Percentiles rank a stretch among this genome's conserved stretches.
These are phyloP conservation scores for Anguilla megastoma DNA, from an alignment of 2,797 vertebrate genomes.

Conservation along the genomic window DNA sequence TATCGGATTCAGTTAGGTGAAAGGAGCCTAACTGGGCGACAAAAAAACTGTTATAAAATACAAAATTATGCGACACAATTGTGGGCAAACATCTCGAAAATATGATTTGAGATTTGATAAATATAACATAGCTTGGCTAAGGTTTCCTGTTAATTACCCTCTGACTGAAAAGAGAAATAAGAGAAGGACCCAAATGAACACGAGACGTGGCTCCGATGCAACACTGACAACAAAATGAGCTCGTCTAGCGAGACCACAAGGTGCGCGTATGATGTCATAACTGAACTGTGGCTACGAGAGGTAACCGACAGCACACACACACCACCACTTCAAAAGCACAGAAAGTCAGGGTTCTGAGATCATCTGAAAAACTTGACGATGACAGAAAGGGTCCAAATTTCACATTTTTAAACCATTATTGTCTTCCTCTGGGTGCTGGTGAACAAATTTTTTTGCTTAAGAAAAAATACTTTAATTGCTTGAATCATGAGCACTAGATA, in stretches of 20 bases:
- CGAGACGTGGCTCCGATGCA: neutral
- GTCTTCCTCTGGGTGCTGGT: neutral
- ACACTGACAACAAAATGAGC: neutral
- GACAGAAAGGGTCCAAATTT: neutral
- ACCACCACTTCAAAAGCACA: neutral
- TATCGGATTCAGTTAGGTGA: neutral
- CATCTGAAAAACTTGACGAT: neutral
- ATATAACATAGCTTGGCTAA: neutral
- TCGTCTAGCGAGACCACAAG: neutral
- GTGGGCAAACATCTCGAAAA: neutral
- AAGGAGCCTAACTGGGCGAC: neutral
- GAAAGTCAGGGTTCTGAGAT: neutral
- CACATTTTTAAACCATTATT: neutral
- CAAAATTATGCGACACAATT: neutral
- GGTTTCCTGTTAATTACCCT: neutral
- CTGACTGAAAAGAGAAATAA: neutral
- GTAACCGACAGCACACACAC: neutral
- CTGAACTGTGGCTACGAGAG: neutral
- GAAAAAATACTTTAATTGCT: neutral
- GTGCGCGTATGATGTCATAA: neutral
- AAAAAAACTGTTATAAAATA: constrained; percentile 8
- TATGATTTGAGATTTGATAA: neutral
- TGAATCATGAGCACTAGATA: neutral
- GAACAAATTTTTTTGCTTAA: neutral
- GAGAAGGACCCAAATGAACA: neutral